Conservation (phyloP, 2,888 invertebrate species). For the Plebejus melissa region DNA sequence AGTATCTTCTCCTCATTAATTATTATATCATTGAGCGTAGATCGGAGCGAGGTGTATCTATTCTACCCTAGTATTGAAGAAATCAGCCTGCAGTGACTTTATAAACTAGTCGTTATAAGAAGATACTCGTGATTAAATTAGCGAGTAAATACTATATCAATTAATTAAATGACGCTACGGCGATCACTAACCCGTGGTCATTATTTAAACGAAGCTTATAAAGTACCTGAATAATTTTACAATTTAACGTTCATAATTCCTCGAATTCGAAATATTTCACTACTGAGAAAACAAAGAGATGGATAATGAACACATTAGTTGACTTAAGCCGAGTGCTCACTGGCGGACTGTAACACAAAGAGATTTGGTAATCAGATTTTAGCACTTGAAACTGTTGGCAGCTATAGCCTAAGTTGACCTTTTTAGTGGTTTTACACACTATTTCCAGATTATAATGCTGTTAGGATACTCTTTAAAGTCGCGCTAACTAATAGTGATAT, state of each 20-base stretch:
- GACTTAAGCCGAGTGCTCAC: conserved; percentile 1
- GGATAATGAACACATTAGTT: conserved; percentile 14
- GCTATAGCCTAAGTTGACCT: background rate
- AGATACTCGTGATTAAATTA: too few relatives aligned
- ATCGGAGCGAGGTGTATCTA: too few relatives aligned
- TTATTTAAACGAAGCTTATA: background rate
- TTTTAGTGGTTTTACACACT: background rate
- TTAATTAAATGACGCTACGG: background rate
- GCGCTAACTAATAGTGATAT: too few relatives aligned
- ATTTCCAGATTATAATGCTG: background rate
- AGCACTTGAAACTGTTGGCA: background rate
- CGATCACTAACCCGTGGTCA: background rate
- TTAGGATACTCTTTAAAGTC: too few relatives aligned
- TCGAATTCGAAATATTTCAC: conserved; percentile 8
- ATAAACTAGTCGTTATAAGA: too few relatives aligned
- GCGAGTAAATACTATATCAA: background rate
- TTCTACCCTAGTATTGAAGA: too few relatives aligned
- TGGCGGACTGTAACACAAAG: background rate
- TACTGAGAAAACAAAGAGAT: conserved; percentile 15
- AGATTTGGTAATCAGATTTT: background rate
- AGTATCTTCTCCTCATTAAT: too few relatives aligned
- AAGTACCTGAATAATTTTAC: conserved; percentile 2
- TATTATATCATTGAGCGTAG: too few relatives aligned
- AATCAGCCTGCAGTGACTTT: too few relatives aligned
- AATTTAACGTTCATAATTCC: conserved; percentile 2